Percentiles rank a stretch among this genome's conserved stretches.
Evolutionary conservation across 2,113 vertebrate genomes (phyloP).

Genomic region (Nycticorax nycticorax): DNA sequence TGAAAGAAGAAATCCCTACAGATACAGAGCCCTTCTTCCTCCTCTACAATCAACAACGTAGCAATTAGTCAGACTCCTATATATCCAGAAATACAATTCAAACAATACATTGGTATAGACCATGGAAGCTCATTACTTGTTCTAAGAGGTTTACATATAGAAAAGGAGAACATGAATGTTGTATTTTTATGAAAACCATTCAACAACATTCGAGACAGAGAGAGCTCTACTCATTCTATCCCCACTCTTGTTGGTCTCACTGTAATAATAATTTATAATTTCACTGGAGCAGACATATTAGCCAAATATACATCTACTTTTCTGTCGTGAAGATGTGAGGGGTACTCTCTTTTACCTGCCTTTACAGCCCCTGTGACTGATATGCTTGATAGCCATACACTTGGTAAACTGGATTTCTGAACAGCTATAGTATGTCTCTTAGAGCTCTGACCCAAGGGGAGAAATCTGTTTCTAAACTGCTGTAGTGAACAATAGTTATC

Average conservation of each 20-base stretch:
- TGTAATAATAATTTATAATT: neutral
- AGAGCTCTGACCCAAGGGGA: neutral
- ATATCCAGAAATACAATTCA: neutral
- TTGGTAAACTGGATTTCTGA: neutral
- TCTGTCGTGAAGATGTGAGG: neutral
- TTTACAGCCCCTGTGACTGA: neutral
- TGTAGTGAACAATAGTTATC: neutral
- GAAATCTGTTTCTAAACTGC: neutral
- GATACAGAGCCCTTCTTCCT: neutral
- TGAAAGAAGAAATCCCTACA: neutral
- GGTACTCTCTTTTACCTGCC: neutral
- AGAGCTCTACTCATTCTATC: neutral
- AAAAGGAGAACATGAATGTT: neutral
- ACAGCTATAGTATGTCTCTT: neutral
- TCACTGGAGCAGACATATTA: neutral
- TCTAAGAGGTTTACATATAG: neutral
- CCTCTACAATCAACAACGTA: neutral
- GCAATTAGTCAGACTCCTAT: neutral
- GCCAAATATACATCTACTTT: neutral
- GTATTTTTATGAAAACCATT: fast-evolving
- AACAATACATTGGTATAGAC: neutral
- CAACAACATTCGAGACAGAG: neutral
- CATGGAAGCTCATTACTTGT: neutral
- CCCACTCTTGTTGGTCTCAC: neutral
- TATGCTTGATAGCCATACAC: fast-evolving